A percentile compares a stretch with the other conserved stretches of the same genome.
Conservation (phyloP, 2,113 vertebrate species). For the Pollimyrus isidori region DNA sequence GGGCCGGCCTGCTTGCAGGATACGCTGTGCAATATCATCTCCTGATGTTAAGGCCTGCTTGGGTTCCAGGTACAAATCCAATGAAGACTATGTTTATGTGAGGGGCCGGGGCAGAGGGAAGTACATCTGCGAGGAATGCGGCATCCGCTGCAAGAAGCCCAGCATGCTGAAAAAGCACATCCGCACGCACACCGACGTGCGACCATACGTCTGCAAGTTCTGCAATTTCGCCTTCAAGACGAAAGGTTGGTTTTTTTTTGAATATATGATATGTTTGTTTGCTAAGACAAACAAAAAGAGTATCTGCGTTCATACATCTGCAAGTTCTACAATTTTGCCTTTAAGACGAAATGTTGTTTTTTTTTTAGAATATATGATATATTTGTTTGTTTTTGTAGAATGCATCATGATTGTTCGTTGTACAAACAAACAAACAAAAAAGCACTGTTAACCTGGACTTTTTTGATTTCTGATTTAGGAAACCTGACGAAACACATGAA, state of each 20-base stretch:
- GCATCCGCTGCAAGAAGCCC: conserved; percentile 97
- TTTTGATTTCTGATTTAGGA: conserved; percentile 54
- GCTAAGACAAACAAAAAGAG: neutral
- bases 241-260: conserved; percentile 71
- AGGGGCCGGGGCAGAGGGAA: conserved; percentile 93
- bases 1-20: neutral
- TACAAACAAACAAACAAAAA: neutral
- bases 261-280: neutral
- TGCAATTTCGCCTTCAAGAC: conserved; percentile 99
- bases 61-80: conserved; percentile 86
- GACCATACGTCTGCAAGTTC: conserved; percentile 92
- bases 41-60: neutral
- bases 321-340: conserved; percentile 96
- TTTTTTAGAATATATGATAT: too few species aligned
- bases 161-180: conserved; percentile 99
- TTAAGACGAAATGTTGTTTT: conserved; percentile 92
- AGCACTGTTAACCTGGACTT: neutral
- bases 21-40: neutral
- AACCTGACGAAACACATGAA: conserved; percentile 99
- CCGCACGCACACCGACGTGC: conserved; percentile 90
- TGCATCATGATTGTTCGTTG: neutral
- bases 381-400: conserved; percentile 50
- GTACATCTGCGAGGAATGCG: conserved; percentile 98
- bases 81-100: conserved; percentile 96
- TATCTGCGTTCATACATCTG: conserved; percentile 70